These are phyloP conservation scores for Dendroctonus ponderosae DNA, from an alignment of 1,140 invertebrate genomes.

Conservation along the genomic window DNA sequence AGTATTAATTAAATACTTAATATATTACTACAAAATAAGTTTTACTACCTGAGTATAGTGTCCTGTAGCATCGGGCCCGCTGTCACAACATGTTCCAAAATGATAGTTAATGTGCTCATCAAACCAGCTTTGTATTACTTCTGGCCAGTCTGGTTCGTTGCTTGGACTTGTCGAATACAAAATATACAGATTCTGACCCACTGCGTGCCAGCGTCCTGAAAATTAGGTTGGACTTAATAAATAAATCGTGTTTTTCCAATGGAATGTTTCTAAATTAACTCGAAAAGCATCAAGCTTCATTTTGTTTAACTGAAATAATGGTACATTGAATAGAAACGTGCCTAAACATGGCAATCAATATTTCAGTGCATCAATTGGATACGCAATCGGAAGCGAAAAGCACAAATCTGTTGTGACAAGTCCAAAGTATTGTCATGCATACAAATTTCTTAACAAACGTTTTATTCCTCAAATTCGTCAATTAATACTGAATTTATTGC, in stretches of 20 bases:
- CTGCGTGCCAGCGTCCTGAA: slow-evolving; percentile 29
- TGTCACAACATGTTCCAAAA: slow-evolving; percentile 9
- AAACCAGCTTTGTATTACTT: slow-evolving; percentile 36
- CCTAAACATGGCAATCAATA: too few relatives aligned
- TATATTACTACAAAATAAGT: too few relatives aligned
- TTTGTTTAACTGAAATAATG: neutral
- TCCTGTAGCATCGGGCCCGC: slow-evolving; percentile 15
- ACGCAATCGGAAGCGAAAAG: too few relatives aligned
- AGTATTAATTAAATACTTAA: too few relatives aligned
- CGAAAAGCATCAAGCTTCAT: neutral
- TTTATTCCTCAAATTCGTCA: too few relatives aligned
- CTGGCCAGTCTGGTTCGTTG: slow-evolving; percentile 19
- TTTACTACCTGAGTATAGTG: slow-evolving; percentile 35
- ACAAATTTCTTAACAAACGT: too few relatives aligned
- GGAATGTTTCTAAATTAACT: too few relatives aligned
- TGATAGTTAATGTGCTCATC: slow-evolving; percentile 21
- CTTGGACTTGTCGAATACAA: slow-evolving; percentile 14
- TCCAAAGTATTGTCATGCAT: too few relatives aligned
- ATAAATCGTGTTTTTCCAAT: too few relatives aligned
- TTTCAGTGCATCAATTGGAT: too few relatives aligned
- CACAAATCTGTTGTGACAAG: too few relatives aligned
- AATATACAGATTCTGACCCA: slow-evolving; percentile 34
- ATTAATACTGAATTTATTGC: too few relatives aligned
- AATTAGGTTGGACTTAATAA: neutral
- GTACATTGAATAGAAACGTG: neutral